Evolutionary conservation across 1,140 invertebrate species (phyloP), one percentile per base, ranked within the genome.

Genomic region (Lordiphosa stackelbergi): DNA sequence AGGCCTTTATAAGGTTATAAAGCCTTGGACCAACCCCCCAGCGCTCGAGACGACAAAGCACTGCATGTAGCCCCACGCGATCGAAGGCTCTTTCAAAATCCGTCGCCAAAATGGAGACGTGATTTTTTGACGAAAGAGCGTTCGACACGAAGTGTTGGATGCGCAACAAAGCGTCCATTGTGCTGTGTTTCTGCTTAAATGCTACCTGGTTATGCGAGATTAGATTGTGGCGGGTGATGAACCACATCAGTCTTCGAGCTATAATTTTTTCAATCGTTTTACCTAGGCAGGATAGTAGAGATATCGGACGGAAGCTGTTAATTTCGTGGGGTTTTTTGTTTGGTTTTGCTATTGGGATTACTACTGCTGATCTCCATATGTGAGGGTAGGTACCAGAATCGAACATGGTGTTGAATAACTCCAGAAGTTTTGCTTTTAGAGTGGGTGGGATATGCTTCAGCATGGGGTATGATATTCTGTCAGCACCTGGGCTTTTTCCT

Each of bases 21-120:
- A 19, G 11, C 43, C 47, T 66, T 31, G 34, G 35, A 38, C 56
- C 52, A 13, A 60, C 22, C 53, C 37, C 63, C 63, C n/a, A 31
- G 31, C 13, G 43, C 41, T 38, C 40, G 52, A 53, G n/a, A n/a
- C n/a, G n/a, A n/a, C n/a, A n/a, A n/a, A n/a, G n/a, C n/a, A n/a
- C n/a, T n/a, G n/a, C n/a, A n/a, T n/a, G n/a, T n/a, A n/a, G n/a
- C n/a, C n/a, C n/a, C n/a, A n/a, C n/a, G n/a, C n/a, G n/a, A n/a
- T 53, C 53, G 35, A 45, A 47, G 8, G 53, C 35, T 19, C 31
- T 55, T 56, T 47, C 37, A 34, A 56, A 56, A 56, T 56, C 45
- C 12, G 53, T 56, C 12, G 45, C 35, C 53, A 56, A 16, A 11
- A 48, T 56, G 53, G 53, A 31, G n/a, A 48, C 43, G 13, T 48